Base-by-base conservation (phyloP, 2,797 vertebrate genomes). In the Oryzias sinensis region DNA sequence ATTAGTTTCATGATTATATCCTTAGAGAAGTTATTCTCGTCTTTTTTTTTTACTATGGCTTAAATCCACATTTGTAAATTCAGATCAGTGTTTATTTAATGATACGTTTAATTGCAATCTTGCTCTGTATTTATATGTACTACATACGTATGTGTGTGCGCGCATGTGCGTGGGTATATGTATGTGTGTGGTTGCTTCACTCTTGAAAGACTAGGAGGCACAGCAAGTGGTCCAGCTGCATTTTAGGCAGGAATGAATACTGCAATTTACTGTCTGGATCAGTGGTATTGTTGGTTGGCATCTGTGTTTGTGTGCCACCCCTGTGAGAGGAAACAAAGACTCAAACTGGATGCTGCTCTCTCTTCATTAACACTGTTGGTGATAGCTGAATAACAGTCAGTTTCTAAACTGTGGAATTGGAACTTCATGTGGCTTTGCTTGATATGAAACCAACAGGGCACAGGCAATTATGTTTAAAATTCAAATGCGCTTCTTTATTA, bases 191-290 rank as follows among this genome's bases (percentile, higher is more conserved):
- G 54, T 29, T 65, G 43, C 27, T 72, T 49, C 2, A 27, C 57
- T 61, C 47, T 53, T 62, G 62, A 29, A 61, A 68, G 79, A 72
- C 70, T 80, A 55, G 74, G 71, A 72, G 68, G 55, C 77, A 68
- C 79, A 76, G 76, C 70, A 68, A 77, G 76, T 74, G 77, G 78
- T 72, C 76, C 57, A 62, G 65, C 63, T 72, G 64, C 48, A 76
- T 80, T 78, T 83, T 72, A 78, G 72, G 65, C 60, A 81, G 58
- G 55, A 72, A 76, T 76, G 78, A 75, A 74, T 76, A 84, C 58
- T 59, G 58, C 76, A 82, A 84, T 84, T 87, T 86, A 77, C 64
- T 82, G 77, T 76, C 75, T 82, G 74, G 71, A 76, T 74, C 71
- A 77, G 69, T 76, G 20, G 75, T 56, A 56, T 63, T 81, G 65